Conservation (phyloP, 2,113 vertebrate genomes). For the Vulpes ferrilata region DNA sequence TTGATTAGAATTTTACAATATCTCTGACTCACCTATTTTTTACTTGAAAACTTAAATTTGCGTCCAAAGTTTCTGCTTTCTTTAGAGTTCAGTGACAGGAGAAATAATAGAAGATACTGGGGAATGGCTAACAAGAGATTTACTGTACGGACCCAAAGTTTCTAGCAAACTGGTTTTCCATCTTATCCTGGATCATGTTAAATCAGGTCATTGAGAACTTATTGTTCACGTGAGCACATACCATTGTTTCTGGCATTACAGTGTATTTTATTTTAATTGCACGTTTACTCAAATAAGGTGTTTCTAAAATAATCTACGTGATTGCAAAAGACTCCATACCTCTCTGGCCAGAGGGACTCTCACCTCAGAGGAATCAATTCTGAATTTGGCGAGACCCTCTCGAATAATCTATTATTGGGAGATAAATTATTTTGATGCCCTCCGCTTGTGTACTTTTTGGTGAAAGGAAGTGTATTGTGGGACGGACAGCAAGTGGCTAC, state of each 20-base stretch:
- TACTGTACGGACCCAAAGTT: not conserved
- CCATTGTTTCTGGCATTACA: not conserved
- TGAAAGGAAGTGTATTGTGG: conserved; percentile 10
- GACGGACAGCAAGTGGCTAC: conserved; percentile 64
- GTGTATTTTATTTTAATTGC: not conserved
- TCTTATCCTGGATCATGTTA: not conserved
- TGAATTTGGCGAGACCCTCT: not conserved
- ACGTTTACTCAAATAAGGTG: not conserved
- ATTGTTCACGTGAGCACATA: not conserved
- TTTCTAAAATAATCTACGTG: not conserved
- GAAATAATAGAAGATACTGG: not conserved
- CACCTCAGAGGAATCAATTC: conserved; percentile 14
- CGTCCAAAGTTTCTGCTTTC: not conserved
- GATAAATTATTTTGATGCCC: not conserved
- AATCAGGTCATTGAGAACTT: not conserved
- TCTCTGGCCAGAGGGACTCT: not conserved
- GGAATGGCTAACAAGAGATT: not conserved
- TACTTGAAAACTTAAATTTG: not conserved
- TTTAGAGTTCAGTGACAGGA: not conserved
- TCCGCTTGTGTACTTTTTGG: conserved; percentile 65
- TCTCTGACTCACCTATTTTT: not conserved
- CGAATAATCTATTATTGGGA: not conserved
- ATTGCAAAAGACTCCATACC: not conserved
- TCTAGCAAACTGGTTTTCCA: not conserved
- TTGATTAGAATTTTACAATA: not conserved